Evolutionary conservation across 2,888 invertebrate species (phyloP).

Genomic region (Agrypnus murinus): DNA sequence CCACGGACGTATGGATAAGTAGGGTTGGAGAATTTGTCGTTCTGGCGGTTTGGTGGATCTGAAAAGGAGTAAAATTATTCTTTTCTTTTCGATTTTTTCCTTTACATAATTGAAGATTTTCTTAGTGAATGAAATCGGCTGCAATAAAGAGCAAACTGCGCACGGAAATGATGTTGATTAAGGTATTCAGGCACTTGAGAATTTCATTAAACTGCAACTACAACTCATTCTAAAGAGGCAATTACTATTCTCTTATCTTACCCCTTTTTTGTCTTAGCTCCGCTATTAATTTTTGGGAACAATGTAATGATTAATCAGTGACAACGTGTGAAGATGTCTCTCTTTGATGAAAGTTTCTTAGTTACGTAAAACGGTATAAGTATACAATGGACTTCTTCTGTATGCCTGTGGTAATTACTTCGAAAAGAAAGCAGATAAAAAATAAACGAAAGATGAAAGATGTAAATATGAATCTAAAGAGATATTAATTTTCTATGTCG

Average conservation of each 20-base stretch:
- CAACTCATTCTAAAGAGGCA: slow-evolving; percentile 8
- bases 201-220: slow-evolving; percentile 20
- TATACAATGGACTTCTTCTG: slow-evolving; percentile 16
- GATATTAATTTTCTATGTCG: too few species aligned
- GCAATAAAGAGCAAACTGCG: background rate
- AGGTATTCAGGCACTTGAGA: slow-evolving; percentile 11
- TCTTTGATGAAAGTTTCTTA: slow-evolving; percentile 12
- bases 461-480: too few species aligned
- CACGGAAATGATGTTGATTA: slow-evolving; percentile 4
- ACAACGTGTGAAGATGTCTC: slow-evolving; percentile 22
- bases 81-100: background rate
- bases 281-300: slow-evolving; percentile 20
- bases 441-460: background rate
- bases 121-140: too few species aligned
- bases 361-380: slow-evolving; percentile 13
- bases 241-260: slow-evolving; percentile 10
- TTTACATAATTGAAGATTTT: too few species aligned
- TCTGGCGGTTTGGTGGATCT: slow-evolving; percentile 66
- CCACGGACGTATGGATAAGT: slow-evolving; percentile 66
- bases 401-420: slow-evolving; percentile 20
- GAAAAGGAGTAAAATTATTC: slow-evolving; percentile 23
- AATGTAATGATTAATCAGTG: slow-evolving; percentile 14
- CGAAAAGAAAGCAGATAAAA: slow-evolving; percentile 11
- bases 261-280: slow-evolving; percentile 10
- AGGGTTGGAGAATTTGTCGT: slow-evolving; percentile 68